Conservation (phyloP, 1,140 invertebrate genomes). For the Aphis craccivora region DNA sequence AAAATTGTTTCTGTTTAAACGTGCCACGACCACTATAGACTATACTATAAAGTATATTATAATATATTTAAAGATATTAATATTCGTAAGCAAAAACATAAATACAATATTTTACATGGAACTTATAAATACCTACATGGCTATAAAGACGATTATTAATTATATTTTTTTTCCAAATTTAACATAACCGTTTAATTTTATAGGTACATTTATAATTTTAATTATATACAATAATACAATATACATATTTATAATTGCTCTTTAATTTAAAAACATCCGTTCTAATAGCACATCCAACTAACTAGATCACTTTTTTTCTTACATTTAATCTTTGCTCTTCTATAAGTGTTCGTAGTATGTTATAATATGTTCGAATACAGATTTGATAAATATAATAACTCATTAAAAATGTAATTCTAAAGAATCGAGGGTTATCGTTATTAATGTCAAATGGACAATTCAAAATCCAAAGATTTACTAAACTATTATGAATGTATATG, state of each 20-base stretch:
- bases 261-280: background rate
- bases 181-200: background rate
- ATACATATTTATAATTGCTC: background rate
- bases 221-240: background rate
- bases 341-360: background rate
- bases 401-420: background rate
- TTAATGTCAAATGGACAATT: background rate
- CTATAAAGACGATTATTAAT: background rate
- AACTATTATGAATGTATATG: background rate
- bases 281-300: background rate
- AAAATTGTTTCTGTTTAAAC: too few relatives aligned
- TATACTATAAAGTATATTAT: too few relatives aligned
- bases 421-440: background rate
- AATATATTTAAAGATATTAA: too few relatives aligned
- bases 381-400: background rate
- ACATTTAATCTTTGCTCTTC: background rate
- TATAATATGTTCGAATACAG: background rate
- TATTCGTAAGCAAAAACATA: too few relatives aligned
- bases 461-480: background rate
- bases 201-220: background rate
- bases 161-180: background rate
- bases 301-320: background rate
- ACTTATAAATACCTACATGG: too few relatives aligned
- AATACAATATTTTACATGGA: too few relatives aligned
- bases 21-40: too few relatives aligned